Evolutionary conservation across 2,113 vertebrate genomes (phyloP).

Genomic region (Gadus chalcogrammus): DNA sequence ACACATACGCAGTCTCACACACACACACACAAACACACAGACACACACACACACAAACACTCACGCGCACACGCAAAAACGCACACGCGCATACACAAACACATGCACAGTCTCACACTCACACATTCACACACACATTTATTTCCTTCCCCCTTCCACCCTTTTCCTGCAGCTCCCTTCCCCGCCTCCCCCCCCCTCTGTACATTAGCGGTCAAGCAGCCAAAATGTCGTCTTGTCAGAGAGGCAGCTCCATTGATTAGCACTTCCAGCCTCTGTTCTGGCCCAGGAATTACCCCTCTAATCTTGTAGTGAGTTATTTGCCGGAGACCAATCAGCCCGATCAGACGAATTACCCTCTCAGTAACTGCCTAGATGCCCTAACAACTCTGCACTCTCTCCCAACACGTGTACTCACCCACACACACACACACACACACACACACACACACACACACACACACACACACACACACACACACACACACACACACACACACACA

Average conservation of each 20-base stretch:
- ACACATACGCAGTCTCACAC: no score
- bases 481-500: background rate
- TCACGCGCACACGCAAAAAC: no score
- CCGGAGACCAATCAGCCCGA: slow-evolving; percentile 68
- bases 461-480: background rate
- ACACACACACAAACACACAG: no score
- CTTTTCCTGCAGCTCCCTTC: no score
- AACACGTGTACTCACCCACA: slow-evolving; percentile 2
- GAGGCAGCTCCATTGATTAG: slow-evolving; percentile 76
- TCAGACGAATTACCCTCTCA: slow-evolving; percentile 68
- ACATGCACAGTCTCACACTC: no score
- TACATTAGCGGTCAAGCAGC: slow-evolving; percentile 71
- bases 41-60: no score
- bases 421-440: slow-evolving; percentile 3
- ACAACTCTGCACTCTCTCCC: slow-evolving; percentile 39
- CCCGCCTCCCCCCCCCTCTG: slow-evolving; percentile 15
- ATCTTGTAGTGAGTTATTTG: slow-evolving; percentile 76
- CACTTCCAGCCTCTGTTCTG: slow-evolving; percentile 70
- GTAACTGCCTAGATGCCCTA: slow-evolving; percentile 54
- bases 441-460: background rate
- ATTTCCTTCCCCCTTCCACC: no score
- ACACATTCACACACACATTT: no score
- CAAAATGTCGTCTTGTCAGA: slow-evolving; percentile 67
- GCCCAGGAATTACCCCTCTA: slow-evolving; percentile 74
- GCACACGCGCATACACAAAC: no score